Conservation (phyloP, 2,888 invertebrate genomes). For the Malthinus flaveolus region DNA sequence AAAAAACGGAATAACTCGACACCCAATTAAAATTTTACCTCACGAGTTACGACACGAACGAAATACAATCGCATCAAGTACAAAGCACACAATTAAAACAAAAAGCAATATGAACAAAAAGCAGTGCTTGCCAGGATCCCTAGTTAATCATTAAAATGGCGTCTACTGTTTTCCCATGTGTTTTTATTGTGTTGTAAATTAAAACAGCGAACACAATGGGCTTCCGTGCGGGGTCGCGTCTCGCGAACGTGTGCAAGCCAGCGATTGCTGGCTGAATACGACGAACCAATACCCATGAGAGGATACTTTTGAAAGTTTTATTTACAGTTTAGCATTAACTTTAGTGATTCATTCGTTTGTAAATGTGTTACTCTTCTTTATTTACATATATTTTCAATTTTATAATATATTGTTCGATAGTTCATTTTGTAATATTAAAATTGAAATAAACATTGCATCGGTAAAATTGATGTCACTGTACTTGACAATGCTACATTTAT, state of each 20-base stretch:
- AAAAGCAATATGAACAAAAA: conserved; percentile 55
- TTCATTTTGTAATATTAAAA: conserved; percentile 7
- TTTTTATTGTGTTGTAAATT: conserved; percentile 58
- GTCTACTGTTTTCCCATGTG: conserved; percentile 59
- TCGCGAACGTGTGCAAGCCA: conserved; percentile 48
- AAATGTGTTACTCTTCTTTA: conserved; percentile 13
- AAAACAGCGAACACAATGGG: conserved; percentile 55
- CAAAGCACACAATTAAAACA: conserved; percentile 55
- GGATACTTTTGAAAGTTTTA: conserved; percentile 35
- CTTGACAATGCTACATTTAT: too few relatives aligned
- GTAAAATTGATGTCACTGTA: too few relatives aligned
- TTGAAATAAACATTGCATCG: conserved; percentile 1
- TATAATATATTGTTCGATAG: background rate
- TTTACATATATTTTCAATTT: conserved; percentile 10
- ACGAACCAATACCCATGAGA: conserved; percentile 47
- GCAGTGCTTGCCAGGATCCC: conserved; percentile 53
- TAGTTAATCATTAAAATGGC: conserved; percentile 59
- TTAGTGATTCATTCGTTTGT: conserved; percentile 25
- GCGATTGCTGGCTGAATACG: conserved; percentile 49
- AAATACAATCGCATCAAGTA: conserved; percentile 52
- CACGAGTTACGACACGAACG: conserved; percentile 48
- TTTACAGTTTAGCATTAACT: conserved; percentile 30
- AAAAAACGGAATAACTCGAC: conserved; percentile 48
- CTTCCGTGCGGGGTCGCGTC: conserved; percentile 48
- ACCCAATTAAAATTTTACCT: conserved; percentile 55